Evolutionary conservation across 1,140 invertebrate species (phyloP).

Genomic region (Trichonephila clavipes): DNA sequence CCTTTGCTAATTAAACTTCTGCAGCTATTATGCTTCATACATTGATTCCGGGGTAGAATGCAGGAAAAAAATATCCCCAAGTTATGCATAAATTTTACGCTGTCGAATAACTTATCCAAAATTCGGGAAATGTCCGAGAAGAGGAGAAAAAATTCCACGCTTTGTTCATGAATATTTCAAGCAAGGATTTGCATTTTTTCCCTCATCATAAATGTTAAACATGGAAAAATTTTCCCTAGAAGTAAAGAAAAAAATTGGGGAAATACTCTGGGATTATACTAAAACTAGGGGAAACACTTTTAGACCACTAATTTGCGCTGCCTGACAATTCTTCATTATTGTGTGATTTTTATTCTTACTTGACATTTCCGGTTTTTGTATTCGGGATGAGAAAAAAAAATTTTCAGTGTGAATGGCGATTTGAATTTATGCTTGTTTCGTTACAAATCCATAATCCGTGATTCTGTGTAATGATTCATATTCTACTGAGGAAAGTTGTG

Average conservation of each 20-base stretch:
- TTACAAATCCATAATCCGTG: not conserved
- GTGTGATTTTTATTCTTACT: not conserved
- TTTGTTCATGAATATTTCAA: slow-evolving; percentile 64
- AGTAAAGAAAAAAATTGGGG: not conserved
- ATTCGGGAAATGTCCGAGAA: not conserved
- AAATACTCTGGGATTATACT: slow-evolving; percentile 9
- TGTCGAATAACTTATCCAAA: slow-evolving; percentile 50
- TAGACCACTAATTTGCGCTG: slow-evolving; percentile 48
- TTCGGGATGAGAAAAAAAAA: not conserved
- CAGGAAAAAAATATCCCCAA: not conserved
- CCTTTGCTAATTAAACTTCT: slow-evolving; percentile 59
- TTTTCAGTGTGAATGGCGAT: not conserved
- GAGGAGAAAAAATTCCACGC: slow-evolving; percentile 18
- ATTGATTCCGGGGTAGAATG: slow-evolving; percentile 37
- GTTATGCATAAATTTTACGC: slow-evolving; percentile 70
- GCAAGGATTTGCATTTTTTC: slow-evolving; percentile 65
- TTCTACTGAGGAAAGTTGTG: not conserved
- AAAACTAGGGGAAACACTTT: slow-evolving; percentile 37
- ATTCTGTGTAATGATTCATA: slow-evolving; percentile 1
- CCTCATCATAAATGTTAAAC: slow-evolving; percentile 66
- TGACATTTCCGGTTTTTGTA: slow-evolving; percentile 31
- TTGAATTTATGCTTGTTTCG: slow-evolving; percentile 18
- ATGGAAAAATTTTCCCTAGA: slow-evolving; percentile 37
- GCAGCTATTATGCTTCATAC: slow-evolving; percentile 39
- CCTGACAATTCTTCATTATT: slow-evolving; percentile 36